Base-by-base conservation (phyloP, 2,888 invertebrate species). In the Zootermopsis nevadensis region DNA sequence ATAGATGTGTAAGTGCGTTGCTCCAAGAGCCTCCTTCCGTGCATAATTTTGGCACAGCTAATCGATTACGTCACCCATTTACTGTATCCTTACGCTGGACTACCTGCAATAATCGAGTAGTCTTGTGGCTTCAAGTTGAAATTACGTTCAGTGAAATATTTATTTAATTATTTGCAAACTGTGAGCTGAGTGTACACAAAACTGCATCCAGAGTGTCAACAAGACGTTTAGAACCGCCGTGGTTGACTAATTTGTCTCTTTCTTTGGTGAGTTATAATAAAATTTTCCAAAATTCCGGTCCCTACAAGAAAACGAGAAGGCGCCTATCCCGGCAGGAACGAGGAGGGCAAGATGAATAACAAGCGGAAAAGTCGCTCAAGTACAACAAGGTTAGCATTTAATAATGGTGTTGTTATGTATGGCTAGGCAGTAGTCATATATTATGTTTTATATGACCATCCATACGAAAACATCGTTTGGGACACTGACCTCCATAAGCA, bases 291-390 rank as follows among this genome's bases (percentile, higher is more conserved):
- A 94, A 95, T 95, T 95, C 94, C 95, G 94, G 94, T 94, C 94
- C 94, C 94, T 91, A 94, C 94, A 93, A 94, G 93, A 91, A 94
- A 93, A 92, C 93, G 93, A 92, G 94, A 94, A 92, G 92, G 93
- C 93, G 94, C 94, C 94, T 93, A 93, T 92, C 92, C 93, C 92
- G 93, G 93, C 89, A 89, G 89, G 88, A 90, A 88, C 88, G 89
- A 89, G 89, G 90, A 90, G 89, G 90, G 88, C 91, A 93, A 93
- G 89, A 94, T 94, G 94, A 96, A 95, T 90, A 95, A 93, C 90
- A 95, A 95, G 91, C 94, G 95, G 91, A 96, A 96, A 93, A 95
- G 93, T 92, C 94, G 96, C 90, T 93, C 95, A 89, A 94, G 94
- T 81, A 74, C 94, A 88, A 92, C 94, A 89, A 94, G 95, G 94